Conservation (phyloP, 2,797 vertebrate genomes). For the Sebastes ruberrimus region DNA sequence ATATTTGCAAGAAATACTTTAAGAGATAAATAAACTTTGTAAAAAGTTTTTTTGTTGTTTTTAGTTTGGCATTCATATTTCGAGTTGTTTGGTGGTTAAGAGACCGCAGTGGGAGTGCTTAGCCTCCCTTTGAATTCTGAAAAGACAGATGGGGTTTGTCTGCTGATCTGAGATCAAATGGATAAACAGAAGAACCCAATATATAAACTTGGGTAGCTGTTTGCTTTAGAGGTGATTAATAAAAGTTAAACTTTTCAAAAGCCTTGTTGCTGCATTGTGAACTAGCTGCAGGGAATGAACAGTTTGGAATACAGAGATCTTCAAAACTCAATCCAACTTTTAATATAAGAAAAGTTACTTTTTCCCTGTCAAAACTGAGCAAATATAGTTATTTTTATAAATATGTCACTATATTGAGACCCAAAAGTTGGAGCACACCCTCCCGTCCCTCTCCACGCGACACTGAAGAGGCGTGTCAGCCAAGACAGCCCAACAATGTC, state of each 20-base stretch:
- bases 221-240: not conserved
- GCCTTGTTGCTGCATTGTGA: not conserved
- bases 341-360: not conserved
- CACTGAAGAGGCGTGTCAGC: no score
- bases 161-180: not conserved
- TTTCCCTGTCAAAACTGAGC: not conserved
- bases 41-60: not conserved
- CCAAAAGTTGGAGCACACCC: no score
- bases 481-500: no score
- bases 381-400: no score
- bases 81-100: not conserved
- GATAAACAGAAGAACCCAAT: not conserved
- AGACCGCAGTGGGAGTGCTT: not conserved
- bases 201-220: not conserved
- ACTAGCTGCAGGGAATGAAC: constrained; percentile 7
- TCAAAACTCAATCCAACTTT: not conserved
- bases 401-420: no score
- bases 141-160: not conserved
- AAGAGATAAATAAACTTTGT: not conserved
- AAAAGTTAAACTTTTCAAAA: not conserved
- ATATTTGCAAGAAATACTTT: not conserved
- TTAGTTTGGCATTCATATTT: not conserved
- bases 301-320: not conserved
- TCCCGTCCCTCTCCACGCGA: no score
- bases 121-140: not conserved